A percentile compares a stretch with the other conserved stretches of the same genome.
These are phyloP conservation scores for Scolopax rusticola DNA, from an alignment of 2,797 vertebrate genomes.

Conservation along the genomic window DNA sequence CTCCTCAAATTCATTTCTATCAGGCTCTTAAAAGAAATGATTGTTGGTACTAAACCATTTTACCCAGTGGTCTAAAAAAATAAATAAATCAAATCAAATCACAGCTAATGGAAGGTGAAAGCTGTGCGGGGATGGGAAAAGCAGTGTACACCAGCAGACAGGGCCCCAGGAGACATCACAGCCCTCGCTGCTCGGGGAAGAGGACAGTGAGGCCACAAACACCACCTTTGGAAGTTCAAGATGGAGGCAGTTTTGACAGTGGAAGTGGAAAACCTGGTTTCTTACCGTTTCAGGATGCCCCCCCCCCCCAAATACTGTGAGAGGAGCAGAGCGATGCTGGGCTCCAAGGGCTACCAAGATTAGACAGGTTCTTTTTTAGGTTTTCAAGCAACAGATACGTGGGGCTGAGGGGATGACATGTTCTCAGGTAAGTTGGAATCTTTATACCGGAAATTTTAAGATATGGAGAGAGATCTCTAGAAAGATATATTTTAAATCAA, in stretches of 20 bases:
- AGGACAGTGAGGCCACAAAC: background rate
- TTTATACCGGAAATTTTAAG: background rate
- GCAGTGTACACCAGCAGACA: background rate
- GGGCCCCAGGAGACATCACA: background rate
- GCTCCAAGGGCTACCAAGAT: background rate
- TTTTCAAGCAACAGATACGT: background rate
- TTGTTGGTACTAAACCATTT: background rate
- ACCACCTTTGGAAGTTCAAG: background rate
- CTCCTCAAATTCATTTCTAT: background rate
- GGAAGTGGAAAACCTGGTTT: background rate
- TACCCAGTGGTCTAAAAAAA: background rate
- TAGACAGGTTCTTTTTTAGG: background rate
- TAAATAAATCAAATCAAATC: background rate
- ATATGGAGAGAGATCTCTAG: background rate
- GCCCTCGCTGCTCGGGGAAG: background rate
- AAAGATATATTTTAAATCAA: background rate
- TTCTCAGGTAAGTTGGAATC: background rate
- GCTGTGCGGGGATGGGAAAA: background rate
- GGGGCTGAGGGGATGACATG: background rate
- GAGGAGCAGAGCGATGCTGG: background rate
- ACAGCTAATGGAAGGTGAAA: background rate
- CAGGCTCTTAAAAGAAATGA: background rate
- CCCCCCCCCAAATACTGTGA: rapidly evolving
- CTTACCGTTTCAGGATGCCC: background rate
- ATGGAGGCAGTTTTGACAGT: background rate